These are phyloP conservation scores for Hemicrepidius hirtus DNA, from an alignment of 2,888 invertebrate genomes.

Conservation along the genomic window DNA sequence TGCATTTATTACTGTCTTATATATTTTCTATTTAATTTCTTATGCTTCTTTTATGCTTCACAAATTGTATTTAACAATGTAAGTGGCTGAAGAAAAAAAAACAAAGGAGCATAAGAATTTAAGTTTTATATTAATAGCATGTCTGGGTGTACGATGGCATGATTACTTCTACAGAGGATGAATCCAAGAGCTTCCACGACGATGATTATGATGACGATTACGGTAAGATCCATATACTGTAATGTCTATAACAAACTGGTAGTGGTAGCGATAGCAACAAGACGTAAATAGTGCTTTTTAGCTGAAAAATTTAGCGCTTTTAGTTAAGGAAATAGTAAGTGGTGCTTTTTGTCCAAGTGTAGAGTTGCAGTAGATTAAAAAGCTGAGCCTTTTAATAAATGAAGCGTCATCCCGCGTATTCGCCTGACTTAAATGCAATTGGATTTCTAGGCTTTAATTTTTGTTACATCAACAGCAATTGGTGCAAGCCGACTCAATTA, in stretches of 20 bases:
- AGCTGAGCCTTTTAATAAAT: too few species aligned
- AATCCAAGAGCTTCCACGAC: constrained; percentile 6
- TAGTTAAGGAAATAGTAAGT: constrained; percentile 8
- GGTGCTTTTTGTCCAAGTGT: neutral
- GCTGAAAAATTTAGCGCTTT: constrained; percentile 12
- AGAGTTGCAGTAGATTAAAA: too few species aligned
- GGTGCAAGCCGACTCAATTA: constrained; percentile 20
- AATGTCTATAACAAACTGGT: neutral
- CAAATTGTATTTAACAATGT: neutral
- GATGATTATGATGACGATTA: constrained; percentile 15
- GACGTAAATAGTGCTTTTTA: constrained; percentile 17
- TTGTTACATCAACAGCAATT: constrained; percentile 14
- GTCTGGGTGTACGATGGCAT: constrained; percentile 40
- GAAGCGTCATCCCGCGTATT: too few species aligned
- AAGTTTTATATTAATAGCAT: constrained; percentile 34
- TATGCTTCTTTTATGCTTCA: neutral
- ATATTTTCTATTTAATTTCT: constrained; percentile 8
- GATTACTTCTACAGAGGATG: constrained; percentile 49
- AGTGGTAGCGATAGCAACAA: neutral
- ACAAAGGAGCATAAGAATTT: constrained; percentile 1
- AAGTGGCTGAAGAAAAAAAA: neutral
- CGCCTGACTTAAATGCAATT: too few species aligned
- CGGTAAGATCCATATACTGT: constrained; percentile 24
- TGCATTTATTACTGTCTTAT: constrained; percentile 13
- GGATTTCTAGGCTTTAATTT: neutral